Evolutionary conservation across 2,888 invertebrate species (phyloP).

Genomic region (Carterocephalus palaemon): DNA sequence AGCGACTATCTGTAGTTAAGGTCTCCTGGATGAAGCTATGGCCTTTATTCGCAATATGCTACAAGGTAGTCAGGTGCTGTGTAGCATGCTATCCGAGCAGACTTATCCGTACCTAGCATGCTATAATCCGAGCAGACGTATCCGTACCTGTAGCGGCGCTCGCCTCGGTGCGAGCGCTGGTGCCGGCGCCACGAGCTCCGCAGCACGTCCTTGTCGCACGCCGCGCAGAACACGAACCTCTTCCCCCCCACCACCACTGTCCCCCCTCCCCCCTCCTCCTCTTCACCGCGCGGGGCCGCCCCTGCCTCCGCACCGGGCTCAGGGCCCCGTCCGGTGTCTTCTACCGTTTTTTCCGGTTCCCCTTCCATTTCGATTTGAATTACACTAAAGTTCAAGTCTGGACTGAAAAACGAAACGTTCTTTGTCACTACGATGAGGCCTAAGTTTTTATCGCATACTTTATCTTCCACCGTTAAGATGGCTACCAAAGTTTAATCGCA

Average conservation of each 20-base stretch:
- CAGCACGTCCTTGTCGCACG: constrained; percentile 54
- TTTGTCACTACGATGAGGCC: not conserved
- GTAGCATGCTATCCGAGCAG: too few species aligned
- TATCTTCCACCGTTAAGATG: not conserved
- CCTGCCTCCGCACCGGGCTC: not conserved
- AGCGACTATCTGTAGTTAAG: too few species aligned
- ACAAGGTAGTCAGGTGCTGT: too few species aligned
- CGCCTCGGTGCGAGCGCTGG: constrained; percentile 59
- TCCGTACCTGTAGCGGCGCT: constrained; percentile 56
- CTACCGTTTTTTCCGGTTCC: constrained; percentile 1
- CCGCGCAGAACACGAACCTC: constrained; percentile 49
- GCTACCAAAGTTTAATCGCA: constrained; percentile 4
- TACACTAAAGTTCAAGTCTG: constrained; percentile 23
- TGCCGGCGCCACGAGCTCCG: constrained; percentile 65
- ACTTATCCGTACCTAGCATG: too few species aligned
- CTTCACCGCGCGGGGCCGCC: not conserved
- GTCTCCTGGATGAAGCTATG: too few species aligned
- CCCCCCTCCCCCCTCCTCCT: constrained; percentile 16
- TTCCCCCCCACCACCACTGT: constrained; percentile 34
- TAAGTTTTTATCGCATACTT: not conserved
- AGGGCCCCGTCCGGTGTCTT: too few species aligned
- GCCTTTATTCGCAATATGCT: too few species aligned
- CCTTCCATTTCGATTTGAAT: constrained; percentile 14
- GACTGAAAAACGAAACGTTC: constrained; percentile 38
- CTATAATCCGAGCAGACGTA: too few species aligned